Evolutionary conservation across 2,797 vertebrate species (phyloP).

Genomic region (Spheniscus humboldti): DNA sequence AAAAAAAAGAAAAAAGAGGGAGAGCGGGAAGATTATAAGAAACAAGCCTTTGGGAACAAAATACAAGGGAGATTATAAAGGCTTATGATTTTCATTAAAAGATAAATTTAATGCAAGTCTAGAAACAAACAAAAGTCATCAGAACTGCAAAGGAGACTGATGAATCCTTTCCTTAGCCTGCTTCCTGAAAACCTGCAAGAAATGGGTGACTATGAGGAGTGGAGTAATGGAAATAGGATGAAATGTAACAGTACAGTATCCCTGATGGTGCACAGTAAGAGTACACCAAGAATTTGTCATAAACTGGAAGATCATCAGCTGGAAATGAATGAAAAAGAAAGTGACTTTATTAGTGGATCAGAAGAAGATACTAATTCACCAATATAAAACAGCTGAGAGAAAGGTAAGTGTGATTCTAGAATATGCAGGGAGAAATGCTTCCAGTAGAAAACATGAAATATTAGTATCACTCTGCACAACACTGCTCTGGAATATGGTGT

Average conservation of each 20-base stretch:
- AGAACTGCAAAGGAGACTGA: neutral
- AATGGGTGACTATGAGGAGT: neutral
- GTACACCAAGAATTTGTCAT: neutral
- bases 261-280: neutral
- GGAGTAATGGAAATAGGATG: neutral
- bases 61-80: neutral
- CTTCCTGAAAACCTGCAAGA: neutral
- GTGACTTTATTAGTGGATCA: neutral
- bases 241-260: neutral
- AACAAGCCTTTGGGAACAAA: neutral
- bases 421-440: neutral
- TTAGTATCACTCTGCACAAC: neutral
- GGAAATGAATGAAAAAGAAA: neutral
- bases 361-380: neutral
- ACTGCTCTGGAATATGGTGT: neutral
- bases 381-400: neutral
- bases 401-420: slow-evolving; percentile 12
- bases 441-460: neutral
- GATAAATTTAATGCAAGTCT: neutral
- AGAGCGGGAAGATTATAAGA: neutral
- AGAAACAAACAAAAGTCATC: neutral
- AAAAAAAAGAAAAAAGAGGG: neutral
- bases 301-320: neutral
- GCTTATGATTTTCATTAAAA: neutral
- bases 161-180: neutral